Percentiles rank a stretch among this genome's conserved stretches.
Evolutionary conservation across 2,113 vertebrate genomes (phyloP).

Genomic region (Oryzias woworae): DNA sequence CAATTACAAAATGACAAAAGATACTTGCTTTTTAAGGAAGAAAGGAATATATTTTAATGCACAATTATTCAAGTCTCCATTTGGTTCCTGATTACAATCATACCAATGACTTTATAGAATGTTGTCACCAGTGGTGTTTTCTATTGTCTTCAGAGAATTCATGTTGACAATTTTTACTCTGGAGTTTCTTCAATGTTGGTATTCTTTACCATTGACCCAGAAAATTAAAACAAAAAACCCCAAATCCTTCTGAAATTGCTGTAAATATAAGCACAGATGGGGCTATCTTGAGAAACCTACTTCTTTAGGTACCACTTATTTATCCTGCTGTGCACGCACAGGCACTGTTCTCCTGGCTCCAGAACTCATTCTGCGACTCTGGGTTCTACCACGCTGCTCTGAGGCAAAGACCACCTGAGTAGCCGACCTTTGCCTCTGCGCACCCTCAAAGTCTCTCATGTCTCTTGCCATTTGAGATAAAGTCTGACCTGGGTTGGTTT

Average conservation of each 20-base stretch:
- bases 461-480: conserved; percentile 86
- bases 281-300: conserved; percentile 22
- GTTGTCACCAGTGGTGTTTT: conserved; percentile 35
- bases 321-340: conserved; percentile 55
- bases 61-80: conserved; percentile 60
- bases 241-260: conserved; percentile 3
- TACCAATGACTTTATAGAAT: conserved; percentile 31
- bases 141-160: conserved; percentile 46
- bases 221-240: conserved; percentile 18
- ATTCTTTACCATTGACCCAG: conserved; percentile 42
- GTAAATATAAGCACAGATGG: neutral
- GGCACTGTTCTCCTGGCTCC: conserved; percentile 63
- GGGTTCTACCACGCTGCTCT: conserved; percentile 63
- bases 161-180: conserved; percentile 40
- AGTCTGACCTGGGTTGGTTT: conserved; percentile 82
- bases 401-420: conserved; percentile 77
- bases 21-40: conserved; percentile 34
- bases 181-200: conserved; percentile 29
- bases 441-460: conserved; percentile 78
- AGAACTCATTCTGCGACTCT: conserved; percentile 60
- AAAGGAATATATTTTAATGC: conserved; percentile 20
- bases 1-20: conserved; percentile 30
- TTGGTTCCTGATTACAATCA: conserved; percentile 38
- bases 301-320: conserved; percentile 56
- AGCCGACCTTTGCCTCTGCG: conserved; percentile 70